Percentiles rank a stretch among this genome's conserved stretches.
These are phyloP conservation scores for Lepidocyrtinus sp. DNA, from an alignment of 2,888 invertebrate genomes.

Conservation along the genomic window DNA sequence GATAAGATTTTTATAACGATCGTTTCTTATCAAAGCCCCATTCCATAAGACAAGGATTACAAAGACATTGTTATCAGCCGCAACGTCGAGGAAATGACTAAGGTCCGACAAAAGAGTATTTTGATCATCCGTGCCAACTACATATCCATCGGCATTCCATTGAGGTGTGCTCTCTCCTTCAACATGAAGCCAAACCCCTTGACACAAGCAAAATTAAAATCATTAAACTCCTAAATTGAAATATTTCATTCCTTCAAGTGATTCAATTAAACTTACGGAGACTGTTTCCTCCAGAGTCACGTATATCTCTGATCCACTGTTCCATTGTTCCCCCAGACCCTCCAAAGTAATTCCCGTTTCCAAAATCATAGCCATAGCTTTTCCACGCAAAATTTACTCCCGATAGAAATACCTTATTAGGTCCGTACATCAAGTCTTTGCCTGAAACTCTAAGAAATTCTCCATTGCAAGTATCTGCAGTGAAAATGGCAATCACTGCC, in stretches of 20 bases:
- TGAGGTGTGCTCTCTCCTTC: conserved; percentile 70
- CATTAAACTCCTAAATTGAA: background rate
- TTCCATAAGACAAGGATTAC: conserved; percentile 71
- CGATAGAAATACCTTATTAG: conserved; percentile 70
- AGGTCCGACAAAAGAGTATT: conserved; percentile 70
- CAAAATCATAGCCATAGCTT: conserved; percentile 71
- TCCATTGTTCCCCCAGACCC: conserved; percentile 66
- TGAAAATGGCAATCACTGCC: background rate
- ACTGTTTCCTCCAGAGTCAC: conserved; percentile 69
- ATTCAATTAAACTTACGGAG: conserved; percentile 57
- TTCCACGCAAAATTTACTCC: conserved; percentile 71
- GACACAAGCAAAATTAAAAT: conserved; percentile 2
- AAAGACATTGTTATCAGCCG: conserved; percentile 68
- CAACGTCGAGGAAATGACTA: conserved; percentile 67
- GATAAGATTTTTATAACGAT: conserved; percentile 68
- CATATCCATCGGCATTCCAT: conserved; percentile 68
- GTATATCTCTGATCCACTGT: conserved; percentile 69
- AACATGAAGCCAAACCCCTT: conserved; percentile 71
- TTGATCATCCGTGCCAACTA: conserved; percentile 66
- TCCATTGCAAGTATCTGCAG: background rate
- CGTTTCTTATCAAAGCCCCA: conserved; percentile 70
- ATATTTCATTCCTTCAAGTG: background rate
- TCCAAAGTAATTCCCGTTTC: conserved; percentile 68
- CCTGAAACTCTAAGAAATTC: conserved; percentile 62
- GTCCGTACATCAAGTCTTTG: conserved; percentile 66